Base-by-base conservation (phyloP, 2,113 vertebrate genomes). In the Antechinus stuartii region DNA sequence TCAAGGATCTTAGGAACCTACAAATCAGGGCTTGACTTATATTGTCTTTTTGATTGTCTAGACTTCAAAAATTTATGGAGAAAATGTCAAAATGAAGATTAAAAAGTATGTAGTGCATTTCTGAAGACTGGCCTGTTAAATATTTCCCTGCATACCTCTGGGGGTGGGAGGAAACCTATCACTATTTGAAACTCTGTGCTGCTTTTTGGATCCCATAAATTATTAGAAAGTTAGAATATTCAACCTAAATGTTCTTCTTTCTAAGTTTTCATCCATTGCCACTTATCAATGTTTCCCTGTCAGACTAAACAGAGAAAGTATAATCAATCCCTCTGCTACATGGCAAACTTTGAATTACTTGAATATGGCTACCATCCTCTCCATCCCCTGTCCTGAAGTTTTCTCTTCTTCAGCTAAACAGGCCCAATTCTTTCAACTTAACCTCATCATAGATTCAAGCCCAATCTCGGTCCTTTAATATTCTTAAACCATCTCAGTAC, bases 391-490 rank as follows among this genome's bases (percentile, higher is more conserved):
- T n/a, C 16, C 14, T 76, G 35, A n/a, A n/a, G 30, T n/a, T 6
- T 42, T 42, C 19, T n/a, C 35, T 22, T 42, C 6, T 42, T 84
- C 35, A 42, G n/a, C 3, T 22, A 22, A 84, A 42, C 35, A 84
- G 68, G 8, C n/a, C 3, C n/a, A 23, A 2, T 42, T 84, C 35
- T 84, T 84, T 84, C 68, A 84, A 84, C 16, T 84, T 42, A 42
- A 23, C 19, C 68, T 42, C 68, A 42, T 84, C n/a, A 42, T 84
- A 10, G 68, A 42, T 42, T 84, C 35, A 84, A 42, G 68, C 1
- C 19, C 6, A n/a, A 9, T 16, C 7, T 42, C 0, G 1, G 68
- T n/a, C 6, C n/a, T 84, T 84, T 22, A 8, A 5, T 22, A 0
- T 84, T 84, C n/a, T 42, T 84, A 84, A 84, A 42, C n/a, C 68